A percentile compares a stretch with the other conserved stretches of the same genome.
Conservation (phyloP, 2,113 vertebrate genomes). For the Spheniscus mendiculus region DNA sequence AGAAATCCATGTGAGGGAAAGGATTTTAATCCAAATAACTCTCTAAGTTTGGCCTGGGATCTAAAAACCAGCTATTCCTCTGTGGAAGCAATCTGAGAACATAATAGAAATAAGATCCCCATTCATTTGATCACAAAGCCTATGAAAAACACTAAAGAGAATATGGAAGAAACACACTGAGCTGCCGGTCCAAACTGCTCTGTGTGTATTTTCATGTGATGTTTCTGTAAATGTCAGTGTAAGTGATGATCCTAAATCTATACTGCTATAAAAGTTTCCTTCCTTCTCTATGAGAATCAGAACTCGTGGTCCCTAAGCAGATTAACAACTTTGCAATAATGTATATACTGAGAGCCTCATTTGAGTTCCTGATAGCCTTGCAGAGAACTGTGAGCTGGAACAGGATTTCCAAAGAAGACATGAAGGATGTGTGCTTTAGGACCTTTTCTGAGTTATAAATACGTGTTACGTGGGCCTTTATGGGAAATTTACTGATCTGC, state of each 20-base stretch:
- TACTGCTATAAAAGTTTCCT: not conserved
- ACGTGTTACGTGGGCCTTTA: not conserved
- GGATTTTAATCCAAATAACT: not conserved
- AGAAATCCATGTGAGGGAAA: not conserved
- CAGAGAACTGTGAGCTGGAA: not conserved
- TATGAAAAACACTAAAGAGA: not conserved
- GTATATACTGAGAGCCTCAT: not conserved
- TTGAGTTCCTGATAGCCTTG: not conserved
- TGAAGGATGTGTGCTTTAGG: not conserved
- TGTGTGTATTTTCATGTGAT: not conserved
- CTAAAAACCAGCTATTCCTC: not conserved
- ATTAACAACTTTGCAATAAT: not conserved
- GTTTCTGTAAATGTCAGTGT: not conserved
- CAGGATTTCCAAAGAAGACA: not conserved
- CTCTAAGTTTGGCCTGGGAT: not conserved
- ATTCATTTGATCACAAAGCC: not conserved
- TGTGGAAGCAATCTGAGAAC: not conserved
- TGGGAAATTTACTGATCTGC: not conserved
- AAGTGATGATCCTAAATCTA: not conserved
- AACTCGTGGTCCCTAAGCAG: not conserved
- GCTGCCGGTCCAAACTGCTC: not conserved
- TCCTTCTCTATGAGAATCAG: not conserved
- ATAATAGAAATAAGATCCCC: not conserved
- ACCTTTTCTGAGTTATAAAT: not conserved
- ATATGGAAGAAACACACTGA: not conserved